Evolutionary conservation across 2,797 vertebrate species (phyloP), one percentile per base, ranked within the genome.

Genomic region (Notolepis coatsorum): DNA sequence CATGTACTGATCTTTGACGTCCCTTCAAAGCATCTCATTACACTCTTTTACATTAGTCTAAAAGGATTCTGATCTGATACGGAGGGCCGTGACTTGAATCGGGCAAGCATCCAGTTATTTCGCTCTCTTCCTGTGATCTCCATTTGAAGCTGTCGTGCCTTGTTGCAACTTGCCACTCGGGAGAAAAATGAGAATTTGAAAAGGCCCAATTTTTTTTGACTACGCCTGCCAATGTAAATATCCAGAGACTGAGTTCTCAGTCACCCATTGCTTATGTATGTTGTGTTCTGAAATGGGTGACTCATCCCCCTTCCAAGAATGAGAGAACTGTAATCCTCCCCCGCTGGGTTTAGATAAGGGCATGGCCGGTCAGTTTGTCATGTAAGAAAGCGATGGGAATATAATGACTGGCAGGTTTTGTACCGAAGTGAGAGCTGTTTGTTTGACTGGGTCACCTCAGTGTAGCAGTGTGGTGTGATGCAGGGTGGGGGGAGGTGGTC

Each of bases 401-500:
- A 56, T 48, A 12, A 15, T 15, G 0, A 23, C 24, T 30, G 25
- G 31, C 10, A 13, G 7, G 3, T 31, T 9, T 86, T 49, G 62
- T 81, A 81, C 79, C 69, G 55, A 56, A 41, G 56, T 86, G 75
- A 45, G 50, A 45, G 50, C 47, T 45, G 59, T 84, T 82, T 73
- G 67, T 80, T 73, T 69, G 75, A 56, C 69, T 63, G 62, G 63
- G 71, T 68, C 69, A 67, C 55, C 73, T 62, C 47, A 84, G 71
- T 65, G 65, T 83, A 57, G 71, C 84, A 71, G 28, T 47, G 38
- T 51, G 68, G 72, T 79, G 84, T 74, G 65, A 81, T 68, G 55
- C 25, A 31, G 49, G 31, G 65, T 60, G 61, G 49, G 75, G 68
- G 69, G 35, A 54, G 45, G 10, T 37, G 42, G 5, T 10, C 48